Evolutionary conservation across 2,888 invertebrate genomes (phyloP).

Genomic region (Busseola fusca): DNA sequence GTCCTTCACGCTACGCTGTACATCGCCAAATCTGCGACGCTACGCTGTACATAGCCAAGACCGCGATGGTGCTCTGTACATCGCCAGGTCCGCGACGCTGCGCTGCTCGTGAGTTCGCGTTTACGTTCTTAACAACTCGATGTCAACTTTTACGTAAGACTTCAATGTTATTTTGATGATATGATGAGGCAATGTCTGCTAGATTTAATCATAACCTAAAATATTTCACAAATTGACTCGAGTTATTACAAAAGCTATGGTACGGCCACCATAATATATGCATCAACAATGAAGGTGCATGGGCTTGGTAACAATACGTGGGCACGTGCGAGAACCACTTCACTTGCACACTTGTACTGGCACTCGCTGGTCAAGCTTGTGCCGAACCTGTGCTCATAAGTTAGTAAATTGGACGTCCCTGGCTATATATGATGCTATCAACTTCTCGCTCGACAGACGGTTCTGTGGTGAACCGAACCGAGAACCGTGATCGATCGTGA

Average conservation of each 20-base stretch:
- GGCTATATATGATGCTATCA: too few species aligned
- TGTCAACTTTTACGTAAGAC: conserved; percentile 6
- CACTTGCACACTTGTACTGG: too few species aligned
- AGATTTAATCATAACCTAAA: neutral
- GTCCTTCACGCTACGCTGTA: too few species aligned
- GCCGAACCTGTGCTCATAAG: neutral
- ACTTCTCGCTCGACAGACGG: neutral
- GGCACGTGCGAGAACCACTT: neutral
- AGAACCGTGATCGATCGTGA: too few species aligned
- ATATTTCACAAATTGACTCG: neutral
- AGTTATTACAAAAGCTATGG: neutral
- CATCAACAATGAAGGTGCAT: neutral
- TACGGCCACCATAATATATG: neutral
- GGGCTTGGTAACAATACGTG: neutral
- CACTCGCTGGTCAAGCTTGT: neutral
- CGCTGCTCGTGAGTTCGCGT: conserved; percentile 12
- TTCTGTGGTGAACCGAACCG: too few species aligned
- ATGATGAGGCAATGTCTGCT: neutral
- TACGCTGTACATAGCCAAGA: too few species aligned
- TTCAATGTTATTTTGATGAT: neutral
- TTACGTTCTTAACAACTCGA: conserved; percentile 33
- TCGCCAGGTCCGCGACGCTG: neutral
- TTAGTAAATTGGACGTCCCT: neutral
- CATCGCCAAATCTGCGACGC: too few species aligned
- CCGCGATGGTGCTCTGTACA: too few species aligned